Evolutionary conservation across 2,113 vertebrate species (phyloP).

Genomic region (Chiloscyllium plagiosum): DNA sequence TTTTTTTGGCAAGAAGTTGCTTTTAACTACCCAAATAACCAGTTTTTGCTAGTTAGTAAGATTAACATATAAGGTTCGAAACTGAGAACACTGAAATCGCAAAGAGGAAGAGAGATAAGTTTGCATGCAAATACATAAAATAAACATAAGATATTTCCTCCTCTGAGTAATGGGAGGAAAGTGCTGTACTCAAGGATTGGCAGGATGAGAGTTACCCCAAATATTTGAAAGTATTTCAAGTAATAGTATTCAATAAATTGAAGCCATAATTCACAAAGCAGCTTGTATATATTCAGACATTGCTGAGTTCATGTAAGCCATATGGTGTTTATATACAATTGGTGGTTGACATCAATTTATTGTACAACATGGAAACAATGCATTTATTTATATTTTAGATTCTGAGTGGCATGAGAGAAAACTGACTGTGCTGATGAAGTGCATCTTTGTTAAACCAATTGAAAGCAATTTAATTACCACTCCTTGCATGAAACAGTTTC

Average conservation of each 20-base stretch:
- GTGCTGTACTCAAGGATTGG: not conserved
- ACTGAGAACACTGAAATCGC: not conserved
- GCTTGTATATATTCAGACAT: not conserved
- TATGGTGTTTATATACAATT: not conserved
- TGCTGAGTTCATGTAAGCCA: not conserved
- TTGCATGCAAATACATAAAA: not conserved
- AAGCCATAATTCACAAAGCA: not conserved
- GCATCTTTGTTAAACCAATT: not conserved
- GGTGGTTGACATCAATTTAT: not conserved
- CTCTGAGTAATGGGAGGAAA: not conserved
- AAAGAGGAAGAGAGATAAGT: not conserved
- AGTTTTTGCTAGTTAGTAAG: not conserved
- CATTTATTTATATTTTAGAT: not conserved
- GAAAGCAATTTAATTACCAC: conserved; percentile 10
- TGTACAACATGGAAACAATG: not conserved
- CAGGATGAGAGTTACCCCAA: not conserved
- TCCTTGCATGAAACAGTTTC: not conserved
- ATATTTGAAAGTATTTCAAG: not conserved
- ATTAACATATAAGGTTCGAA: not conserved
- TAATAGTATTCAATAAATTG: not conserved
- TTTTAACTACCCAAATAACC: not conserved
- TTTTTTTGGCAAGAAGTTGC: not conserved
- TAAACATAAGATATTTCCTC: not conserved
- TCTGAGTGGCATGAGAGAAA: not conserved
- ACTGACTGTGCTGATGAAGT: not conserved